Evolutionary conservation across 2,888 invertebrate species (phyloP).

Genomic region (Mylabris sibirica): DNA sequence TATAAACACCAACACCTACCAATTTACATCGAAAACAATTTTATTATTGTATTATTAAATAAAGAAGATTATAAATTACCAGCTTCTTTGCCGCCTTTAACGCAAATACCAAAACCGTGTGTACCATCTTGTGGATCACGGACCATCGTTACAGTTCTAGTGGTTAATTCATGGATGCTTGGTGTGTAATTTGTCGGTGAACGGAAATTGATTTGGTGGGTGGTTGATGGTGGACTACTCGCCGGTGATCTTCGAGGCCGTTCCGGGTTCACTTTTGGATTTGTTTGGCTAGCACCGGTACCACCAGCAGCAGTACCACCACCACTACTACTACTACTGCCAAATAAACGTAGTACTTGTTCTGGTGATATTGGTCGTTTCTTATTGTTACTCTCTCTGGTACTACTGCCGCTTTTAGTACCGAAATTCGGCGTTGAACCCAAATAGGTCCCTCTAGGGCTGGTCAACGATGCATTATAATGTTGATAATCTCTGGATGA

Average conservation of each 20-base stretch:
- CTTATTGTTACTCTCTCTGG: conserved; percentile 67
- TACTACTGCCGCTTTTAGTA: conserved; percentile 45
- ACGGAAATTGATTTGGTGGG: conserved; percentile 69
- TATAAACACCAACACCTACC: conserved; percentile 87
- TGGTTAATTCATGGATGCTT: conserved; percentile 77
- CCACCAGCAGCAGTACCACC: neutral
- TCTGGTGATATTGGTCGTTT: conserved; percentile 86
- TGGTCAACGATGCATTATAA: conserved; percentile 60
- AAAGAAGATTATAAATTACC: conserved; percentile 64
- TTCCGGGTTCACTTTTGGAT: conserved; percentile 49
- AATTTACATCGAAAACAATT: conserved; percentile 52
- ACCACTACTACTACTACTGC: conserved; percentile 43
- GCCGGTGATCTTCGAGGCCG: conserved; percentile 69
- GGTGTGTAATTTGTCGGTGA: conserved; percentile 61
- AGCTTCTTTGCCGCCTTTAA: conserved; percentile 90
- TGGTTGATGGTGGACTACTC: conserved; percentile 81
- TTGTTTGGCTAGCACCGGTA: conserved; percentile 39
- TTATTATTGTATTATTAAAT: neutral
- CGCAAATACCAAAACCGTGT: conserved; percentile 90
- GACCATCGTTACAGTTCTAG: conserved; percentile 86
- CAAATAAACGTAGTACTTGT: conserved; percentile 65
- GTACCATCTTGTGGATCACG: conserved; percentile 80
- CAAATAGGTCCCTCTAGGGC: conserved; percentile 68
- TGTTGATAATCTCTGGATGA: conserved; percentile 51
- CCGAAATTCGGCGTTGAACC: conserved; percentile 70